phyloP scores from a whole-genome alignment of 2,888 invertebrate species.

The Opisthograptis luteolata region DNA sequence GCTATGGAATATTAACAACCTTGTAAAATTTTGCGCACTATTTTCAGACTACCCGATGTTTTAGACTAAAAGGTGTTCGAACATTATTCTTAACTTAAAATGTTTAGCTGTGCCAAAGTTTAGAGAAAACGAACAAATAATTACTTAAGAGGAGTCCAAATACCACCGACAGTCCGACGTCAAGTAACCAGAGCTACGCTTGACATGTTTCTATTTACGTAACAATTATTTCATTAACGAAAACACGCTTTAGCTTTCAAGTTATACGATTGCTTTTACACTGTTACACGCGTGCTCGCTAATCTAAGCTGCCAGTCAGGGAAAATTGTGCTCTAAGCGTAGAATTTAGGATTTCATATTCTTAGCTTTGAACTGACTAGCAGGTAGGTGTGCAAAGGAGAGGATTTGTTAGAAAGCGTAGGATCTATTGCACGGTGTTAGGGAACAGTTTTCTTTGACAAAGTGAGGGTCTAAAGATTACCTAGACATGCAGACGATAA shows the following conservation, averaged over 20 bases:
- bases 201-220: constrained; percentile 59
- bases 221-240: constrained; percentile 35
- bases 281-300: constrained; percentile 26
- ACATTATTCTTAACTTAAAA: background rate
- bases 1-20: too few species aligned
- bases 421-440: constrained; percentile 51
- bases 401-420: constrained; percentile 40
- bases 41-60: too few species aligned
- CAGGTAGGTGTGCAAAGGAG: constrained; percentile 48
- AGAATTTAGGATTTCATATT: constrained; percentile 55
- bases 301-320: constrained; percentile 33
- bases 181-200: constrained; percentile 51
- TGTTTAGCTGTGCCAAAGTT: constrained; percentile 8
- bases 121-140: constrained; percentile 38
- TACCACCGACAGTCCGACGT: constrained; percentile 56
- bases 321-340: constrained; percentile 51
- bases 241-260: constrained; percentile 43
- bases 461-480: constrained; percentile 58
- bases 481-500: constrained; percentile 78
- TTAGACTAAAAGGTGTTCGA: background rate
- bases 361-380: constrained; percentile 40
- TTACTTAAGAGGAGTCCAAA: constrained; percentile 51
- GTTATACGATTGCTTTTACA: constrained; percentile 49
- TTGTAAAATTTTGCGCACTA: too few species aligned
- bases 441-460: constrained; percentile 53